Evolutionary conservation across 2,888 invertebrate species (phyloP), one percentile per base, ranked within the genome.

Genomic region (Pyrochroa serraticornis): DNA sequence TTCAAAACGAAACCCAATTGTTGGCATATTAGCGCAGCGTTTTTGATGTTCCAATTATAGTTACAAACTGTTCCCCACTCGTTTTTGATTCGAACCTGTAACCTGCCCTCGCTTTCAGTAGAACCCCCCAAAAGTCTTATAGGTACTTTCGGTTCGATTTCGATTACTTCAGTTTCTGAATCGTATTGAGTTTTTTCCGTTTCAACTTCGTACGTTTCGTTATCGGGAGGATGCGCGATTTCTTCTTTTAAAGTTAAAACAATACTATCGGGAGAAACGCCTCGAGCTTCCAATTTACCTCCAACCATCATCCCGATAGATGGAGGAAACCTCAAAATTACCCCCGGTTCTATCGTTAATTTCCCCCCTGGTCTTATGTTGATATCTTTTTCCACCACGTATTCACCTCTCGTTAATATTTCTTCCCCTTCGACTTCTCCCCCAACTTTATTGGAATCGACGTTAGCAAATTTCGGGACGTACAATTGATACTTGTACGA

Each of bases 31-130:
- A 98, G 80, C 0, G 96, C 93, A 0, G 99, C 96, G 73, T 95
- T 91, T 38, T 88, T 83, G 12, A 93, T 89, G 39, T 90, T 95
- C 97, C 98, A 99, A 41, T 92, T 93, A 75, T 98, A 94, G 79
- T 93, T 93, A 76, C 99, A 99, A 0, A 99, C 93, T 0, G 97
- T 97, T 33, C 98, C 98, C 98, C 98, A 98, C 75, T 89, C 87
- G 0, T 90, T 90, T 57, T 91, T 87, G 6, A 97, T 82, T 70
- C 88, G 86, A 0, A 97, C 86, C 82, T 94, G 93, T 34, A 95
- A 77, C 65, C 97, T 84, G 0, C 99, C 99, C 81, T 97, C 95
- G 35, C 87, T 85, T 47, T 86, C 86, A 1, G 89, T 89, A 61
- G 85, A 83, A 0, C 95, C 95, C 12, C 94, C 94, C 1, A 93